Evolutionary conservation across 2,797 vertebrate species (phyloP), one percentile per base, ranked within the genome.

Genomic region (Scolopax rusticola): DNA sequence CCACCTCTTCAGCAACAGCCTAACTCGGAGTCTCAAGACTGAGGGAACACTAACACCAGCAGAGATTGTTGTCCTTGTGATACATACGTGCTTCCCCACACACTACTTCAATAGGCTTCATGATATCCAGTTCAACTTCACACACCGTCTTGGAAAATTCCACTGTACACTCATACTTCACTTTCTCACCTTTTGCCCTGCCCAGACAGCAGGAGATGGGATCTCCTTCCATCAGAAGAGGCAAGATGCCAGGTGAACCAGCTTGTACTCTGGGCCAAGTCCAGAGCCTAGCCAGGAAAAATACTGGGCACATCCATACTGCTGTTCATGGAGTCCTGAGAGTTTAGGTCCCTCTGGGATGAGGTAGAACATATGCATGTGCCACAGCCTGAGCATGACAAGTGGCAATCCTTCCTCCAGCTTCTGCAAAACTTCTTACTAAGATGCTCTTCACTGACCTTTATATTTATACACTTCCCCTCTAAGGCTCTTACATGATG

Each of bases 291-390:
- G 41, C 1, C 45, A 87, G n/a, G 25, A 87, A 57, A 86, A 92
- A 63, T 3, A 41, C 9, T 5, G 8, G 30, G 40, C n/a, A 59
- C 36, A 63, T 51, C 36, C 69, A 45, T 11, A 84, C 33, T 12
- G 36, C 45, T 74, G 24, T 48, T 75, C 51, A 20, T 13, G 7
- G 18, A 24, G 59, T 82, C 25, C 45, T 9, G 2, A 79, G 15
- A 64, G 28, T n/a, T 40, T 12, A 54, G 25, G 4, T 77, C 38
- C 32, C 47, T 41, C 23, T 50, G 32, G 23, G 19, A 70, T 30
- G 61, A 61, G 33, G 23, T 38, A 4, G 18, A 76, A 69, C 7
- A 33, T 27, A 50, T 10, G 12, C 0, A 0, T 2, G 7, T 38
- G 15, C n/a, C 38, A 69, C 1, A 7, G 32, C 33, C 23, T 2